These are phyloP conservation scores for Baccha elongata DNA, from an alignment of 2,888 invertebrate genomes.

Conservation along the genomic window DNA sequence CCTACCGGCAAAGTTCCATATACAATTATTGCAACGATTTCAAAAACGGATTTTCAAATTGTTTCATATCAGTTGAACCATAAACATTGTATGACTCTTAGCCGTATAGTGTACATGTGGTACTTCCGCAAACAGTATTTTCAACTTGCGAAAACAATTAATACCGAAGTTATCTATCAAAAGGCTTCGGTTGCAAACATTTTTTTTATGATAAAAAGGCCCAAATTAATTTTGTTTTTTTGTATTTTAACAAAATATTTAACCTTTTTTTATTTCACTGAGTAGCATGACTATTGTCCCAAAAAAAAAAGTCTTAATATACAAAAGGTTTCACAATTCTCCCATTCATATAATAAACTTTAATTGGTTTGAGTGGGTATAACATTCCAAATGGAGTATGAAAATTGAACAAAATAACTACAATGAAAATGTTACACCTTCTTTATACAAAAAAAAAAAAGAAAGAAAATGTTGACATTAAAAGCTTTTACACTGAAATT, in stretches of 20 bases:
- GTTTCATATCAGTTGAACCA: too few species aligned
- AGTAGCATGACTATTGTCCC: neutral
- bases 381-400: neutral
- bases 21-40: too few species aligned
- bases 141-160: too few species aligned
- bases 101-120: too few species aligned
- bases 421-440: neutral
- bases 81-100: too few species aligned
- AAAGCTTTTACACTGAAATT: constrained; percentile 48
- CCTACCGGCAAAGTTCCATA: too few species aligned
- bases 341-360: neutral
- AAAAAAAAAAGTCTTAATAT: neutral
- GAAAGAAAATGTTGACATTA: constrained; percentile 34
- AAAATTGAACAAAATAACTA: neutral
- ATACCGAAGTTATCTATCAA: too few species aligned
- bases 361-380: neutral
- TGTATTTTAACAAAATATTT: neutral
- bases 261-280: neutral
- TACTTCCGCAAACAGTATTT: too few species aligned
- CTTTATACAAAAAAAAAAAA: neutral
- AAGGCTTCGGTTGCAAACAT: too few species aligned
- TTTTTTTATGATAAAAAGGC: too few species aligned
- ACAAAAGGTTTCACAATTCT: neutral
- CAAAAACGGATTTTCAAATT: too few species aligned
- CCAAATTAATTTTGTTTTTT: too few species aligned